phyloP scores from a whole-genome alignment of 2,113 vertebrate species.

The Vanacampus margaritifer region DNA sequence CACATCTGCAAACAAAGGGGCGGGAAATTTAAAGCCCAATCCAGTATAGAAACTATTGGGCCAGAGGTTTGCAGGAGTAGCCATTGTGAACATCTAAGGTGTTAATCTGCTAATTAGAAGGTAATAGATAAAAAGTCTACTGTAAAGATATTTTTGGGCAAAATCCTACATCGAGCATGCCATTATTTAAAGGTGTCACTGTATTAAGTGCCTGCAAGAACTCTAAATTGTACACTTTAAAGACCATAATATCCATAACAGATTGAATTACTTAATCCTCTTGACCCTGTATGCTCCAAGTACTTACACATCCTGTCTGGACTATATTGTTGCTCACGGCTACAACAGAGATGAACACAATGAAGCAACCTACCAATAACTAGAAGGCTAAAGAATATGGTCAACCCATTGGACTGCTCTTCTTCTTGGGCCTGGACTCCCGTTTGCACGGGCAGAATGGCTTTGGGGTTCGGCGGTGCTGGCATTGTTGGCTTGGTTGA shows the following conservation, averaged over 20 bases:
- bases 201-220: too few relatives aligned
- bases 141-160: too few relatives aligned
- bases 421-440: conserved; percentile 96
- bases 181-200: too few relatives aligned
- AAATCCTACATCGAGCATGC: too few relatives aligned
- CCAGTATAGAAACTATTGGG: too few relatives aligned
- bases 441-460: conserved; percentile 91
- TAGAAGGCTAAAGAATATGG: conserved; percentile 95
- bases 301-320: not conserved
- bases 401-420: conserved; percentile 96
- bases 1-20: too few relatives aligned
- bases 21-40: too few relatives aligned
- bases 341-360: not conserved
- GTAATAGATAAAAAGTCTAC: too few relatives aligned
- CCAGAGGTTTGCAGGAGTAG: too few relatives aligned
- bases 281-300: not conserved
- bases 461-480: conserved; percentile 82
- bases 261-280: not conserved
- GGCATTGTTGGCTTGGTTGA: conserved; percentile 73
- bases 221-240: too few relatives aligned
- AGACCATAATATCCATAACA: not conserved
- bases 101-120: too few relatives aligned
- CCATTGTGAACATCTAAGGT: too few relatives aligned
- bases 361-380: conserved; percentile 81
- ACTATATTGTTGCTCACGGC: not conserved